Percentiles rank a stretch among this genome's conserved stretches.
Evolutionary conservation across 2,113 vertebrate species (phyloP).

Genomic region (Pavo muticus): DNA sequence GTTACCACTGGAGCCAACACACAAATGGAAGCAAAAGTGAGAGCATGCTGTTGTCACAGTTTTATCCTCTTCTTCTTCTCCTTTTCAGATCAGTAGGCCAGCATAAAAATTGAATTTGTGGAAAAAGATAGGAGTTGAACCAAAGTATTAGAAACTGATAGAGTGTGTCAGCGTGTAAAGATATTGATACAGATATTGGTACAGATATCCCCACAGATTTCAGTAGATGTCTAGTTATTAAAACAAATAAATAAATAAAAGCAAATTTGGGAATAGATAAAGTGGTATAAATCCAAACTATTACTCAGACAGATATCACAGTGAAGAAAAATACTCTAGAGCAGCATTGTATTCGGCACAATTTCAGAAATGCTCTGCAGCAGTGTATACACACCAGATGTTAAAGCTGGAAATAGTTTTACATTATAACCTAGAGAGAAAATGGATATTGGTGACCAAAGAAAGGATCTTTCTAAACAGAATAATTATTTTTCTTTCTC

Average conservation of each 20-base stretch:
- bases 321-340: accelerated
- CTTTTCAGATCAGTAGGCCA: not conserved
- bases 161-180: not conserved
- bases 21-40: not conserved
- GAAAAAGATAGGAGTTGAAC: not conserved
- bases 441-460: not conserved
- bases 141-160: not conserved
- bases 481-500: not conserved
- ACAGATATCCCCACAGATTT: not conserved
- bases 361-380: not conserved
- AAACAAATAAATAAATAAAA: not conserved
- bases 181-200: accelerated
- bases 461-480: not conserved
- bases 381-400: accelerated
- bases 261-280: not conserved
- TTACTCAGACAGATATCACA: not conserved
- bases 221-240: accelerated
- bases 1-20: not conserved
- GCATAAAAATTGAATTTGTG: not conserved
- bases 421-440: not conserved
- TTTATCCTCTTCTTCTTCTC: not conserved
- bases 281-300: accelerated
- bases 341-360: accelerated
- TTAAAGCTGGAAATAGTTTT: not conserved
- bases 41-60: not conserved